Evolutionary conservation across 1,140 invertebrate species (phyloP).

Genomic region (Fopius arisanus): DNA sequence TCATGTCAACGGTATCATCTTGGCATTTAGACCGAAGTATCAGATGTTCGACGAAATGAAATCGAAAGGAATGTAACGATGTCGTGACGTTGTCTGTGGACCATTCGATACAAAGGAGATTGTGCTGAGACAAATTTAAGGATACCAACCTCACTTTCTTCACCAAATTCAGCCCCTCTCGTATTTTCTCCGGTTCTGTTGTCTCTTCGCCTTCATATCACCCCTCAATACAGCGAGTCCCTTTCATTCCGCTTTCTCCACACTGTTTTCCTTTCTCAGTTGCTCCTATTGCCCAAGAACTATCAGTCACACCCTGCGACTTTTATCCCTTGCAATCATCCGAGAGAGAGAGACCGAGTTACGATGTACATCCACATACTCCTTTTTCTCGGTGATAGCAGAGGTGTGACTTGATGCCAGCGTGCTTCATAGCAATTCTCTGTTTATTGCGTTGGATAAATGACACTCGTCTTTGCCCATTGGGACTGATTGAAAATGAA

Average conservation of each 20-base stretch:
- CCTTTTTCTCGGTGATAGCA: slow-evolving; percentile 16
- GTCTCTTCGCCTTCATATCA: slow-evolving; percentile 39
- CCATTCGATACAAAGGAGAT: slow-evolving; percentile 33
- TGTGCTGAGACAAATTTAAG: slow-evolving; percentile 33
- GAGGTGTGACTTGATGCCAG: slow-evolving; percentile 43
- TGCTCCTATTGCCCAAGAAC: slow-evolving; percentile 37
- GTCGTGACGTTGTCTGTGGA: slow-evolving; percentile 40
- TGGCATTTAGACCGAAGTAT: slow-evolving; percentile 18
- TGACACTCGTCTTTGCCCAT: slow-evolving; percentile 23
- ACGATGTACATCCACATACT: slow-evolving; percentile 5
- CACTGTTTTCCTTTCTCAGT: slow-evolving; percentile 27
- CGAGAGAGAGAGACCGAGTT: slow-evolving; percentile 17
- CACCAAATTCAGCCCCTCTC: slow-evolving; percentile 4
- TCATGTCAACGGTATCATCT: background rate
- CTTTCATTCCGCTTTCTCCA: slow-evolving; percentile 18
- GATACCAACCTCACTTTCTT: background rate
- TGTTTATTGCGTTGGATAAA: slow-evolving; percentile 6
- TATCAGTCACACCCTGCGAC: slow-evolving; percentile 59
- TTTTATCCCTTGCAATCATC: slow-evolving; percentile 57
- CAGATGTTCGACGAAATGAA: slow-evolving; percentile 47
- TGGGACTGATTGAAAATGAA: slow-evolving; percentile 49
- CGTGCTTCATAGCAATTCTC: background rate
- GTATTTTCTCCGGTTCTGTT: slow-evolving; percentile 36
- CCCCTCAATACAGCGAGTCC: slow-evolving; percentile 11
- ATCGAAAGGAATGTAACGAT: slow-evolving; percentile 46